phyloP scores from a whole-genome alignment of 2,113 vertebrate species.

The Eudyptes chrysolophus region DNA sequence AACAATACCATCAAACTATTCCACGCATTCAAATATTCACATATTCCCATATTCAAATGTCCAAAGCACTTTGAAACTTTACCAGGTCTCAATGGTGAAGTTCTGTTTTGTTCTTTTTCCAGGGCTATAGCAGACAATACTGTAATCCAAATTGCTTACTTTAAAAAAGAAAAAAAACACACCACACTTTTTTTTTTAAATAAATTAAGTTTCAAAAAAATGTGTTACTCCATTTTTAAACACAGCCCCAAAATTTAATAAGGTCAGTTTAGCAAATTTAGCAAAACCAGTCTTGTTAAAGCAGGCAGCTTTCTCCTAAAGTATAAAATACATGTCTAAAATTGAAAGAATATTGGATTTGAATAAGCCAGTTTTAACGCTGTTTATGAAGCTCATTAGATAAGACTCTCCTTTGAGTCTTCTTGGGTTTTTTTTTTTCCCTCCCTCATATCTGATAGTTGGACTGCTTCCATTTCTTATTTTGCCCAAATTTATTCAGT shows the following conservation, averaged over 20 bases:
- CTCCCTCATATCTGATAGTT: not conserved
- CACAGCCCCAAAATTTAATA: not conserved
- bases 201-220: not conserved
- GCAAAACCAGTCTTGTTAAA: not conserved
- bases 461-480: not conserved
- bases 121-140: not conserved
- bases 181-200: not conserved
- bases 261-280: not conserved
- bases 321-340: not conserved
- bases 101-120: not conserved
- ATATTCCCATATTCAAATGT: not conserved
- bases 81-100: not conserved
- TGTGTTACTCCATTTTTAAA: not conserved
- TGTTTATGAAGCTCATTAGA: not conserved
- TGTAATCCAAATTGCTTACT: not conserved
- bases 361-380: not conserved
- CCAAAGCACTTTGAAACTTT: not conserved
- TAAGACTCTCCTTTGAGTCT: not conserved
- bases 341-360: not conserved
- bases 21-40: no score
- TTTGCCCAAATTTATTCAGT: not conserved
- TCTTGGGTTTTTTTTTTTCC: not conserved
- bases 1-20: not conserved
- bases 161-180: not conserved
- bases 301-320: not conserved